Conservation (phyloP, 1,140 invertebrate genomes). For the Drosophila nannoptera region DNA sequence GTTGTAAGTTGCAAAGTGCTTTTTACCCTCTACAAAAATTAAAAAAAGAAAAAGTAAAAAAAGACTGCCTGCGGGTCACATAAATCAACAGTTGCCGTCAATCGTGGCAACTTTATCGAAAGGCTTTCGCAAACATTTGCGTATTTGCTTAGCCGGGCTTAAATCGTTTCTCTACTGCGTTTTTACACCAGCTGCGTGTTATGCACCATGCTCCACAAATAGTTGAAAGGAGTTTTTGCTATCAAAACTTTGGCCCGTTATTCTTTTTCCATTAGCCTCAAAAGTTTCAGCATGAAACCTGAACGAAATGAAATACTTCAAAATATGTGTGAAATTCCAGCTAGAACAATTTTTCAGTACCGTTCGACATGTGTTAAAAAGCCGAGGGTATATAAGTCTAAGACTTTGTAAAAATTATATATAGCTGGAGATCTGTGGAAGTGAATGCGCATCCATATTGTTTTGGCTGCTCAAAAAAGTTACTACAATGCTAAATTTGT, state of each 20-base stretch:
- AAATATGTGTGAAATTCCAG: constrained; percentile 9
- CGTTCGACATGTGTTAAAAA: not conserved
- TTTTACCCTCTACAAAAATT: not conserved
- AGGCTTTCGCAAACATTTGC: constrained; percentile 34
- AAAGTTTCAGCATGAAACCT: not conserved
- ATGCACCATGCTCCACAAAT: not conserved
- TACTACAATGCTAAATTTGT: too few relatives aligned
- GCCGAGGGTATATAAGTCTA: too few relatives aligned
- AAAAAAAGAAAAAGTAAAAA: too few relatives aligned
- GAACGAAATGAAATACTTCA: not conserved
- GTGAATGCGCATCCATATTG: too few relatives aligned
- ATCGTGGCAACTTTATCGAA: constrained; percentile 27
- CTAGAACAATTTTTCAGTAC: constrained; percentile 1
- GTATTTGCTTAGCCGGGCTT: constrained; percentile 27
- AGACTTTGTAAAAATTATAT: too few relatives aligned
- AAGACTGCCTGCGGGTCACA: constrained; percentile 5
- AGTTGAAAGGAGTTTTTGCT: not conserved
- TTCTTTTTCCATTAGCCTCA: not conserved
- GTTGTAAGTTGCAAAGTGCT: constrained; percentile 38
- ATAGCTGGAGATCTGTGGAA: too few relatives aligned
- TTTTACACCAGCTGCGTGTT: not conserved
- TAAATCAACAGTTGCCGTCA: constrained; percentile 32
- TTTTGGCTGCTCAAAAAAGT: too few relatives aligned
- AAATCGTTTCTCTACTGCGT: constrained; percentile 13
- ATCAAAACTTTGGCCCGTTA: not conserved